Conservation (phyloP, 2,888 invertebrate genomes). For the Lagria hirta region DNA sequence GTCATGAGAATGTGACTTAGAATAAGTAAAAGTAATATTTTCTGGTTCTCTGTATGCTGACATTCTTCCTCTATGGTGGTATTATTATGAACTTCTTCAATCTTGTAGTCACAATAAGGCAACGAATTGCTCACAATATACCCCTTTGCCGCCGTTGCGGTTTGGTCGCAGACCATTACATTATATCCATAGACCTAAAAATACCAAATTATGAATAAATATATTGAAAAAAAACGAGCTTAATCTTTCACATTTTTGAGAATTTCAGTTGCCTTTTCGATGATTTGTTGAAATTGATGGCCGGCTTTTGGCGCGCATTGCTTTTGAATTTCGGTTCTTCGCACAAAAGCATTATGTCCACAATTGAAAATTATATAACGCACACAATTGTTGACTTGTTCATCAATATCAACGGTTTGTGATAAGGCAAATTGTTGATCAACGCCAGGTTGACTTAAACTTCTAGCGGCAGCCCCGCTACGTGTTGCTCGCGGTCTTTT, state of each 20-base stretch:
- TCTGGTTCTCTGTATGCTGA: slow-evolving; percentile 29
- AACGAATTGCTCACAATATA: slow-evolving; percentile 40
- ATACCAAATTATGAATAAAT: slow-evolving; percentile 6
- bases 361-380: slow-evolving; percentile 38
- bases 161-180: slow-evolving; percentile 31
- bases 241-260: slow-evolving; percentile 35
- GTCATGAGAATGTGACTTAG: slow-evolving; percentile 43
- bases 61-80: too few species aligned
- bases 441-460: too few species aligned
- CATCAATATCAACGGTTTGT: slow-evolving; percentile 20
- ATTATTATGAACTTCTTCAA: too few species aligned
- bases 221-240: slow-evolving; percentile 3
- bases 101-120: slow-evolving; percentile 21
- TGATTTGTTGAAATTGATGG: slow-evolving; percentile 35
- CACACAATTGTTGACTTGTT: slow-evolving; percentile 38
- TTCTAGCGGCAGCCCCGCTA: too few species aligned
- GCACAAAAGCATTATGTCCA: slow-evolving; percentile 35
- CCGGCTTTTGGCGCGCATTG: slow-evolving; percentile 33
- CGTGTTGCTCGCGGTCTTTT: too few species aligned
- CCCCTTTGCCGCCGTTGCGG: slow-evolving; percentile 30
- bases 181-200: slow-evolving; percentile 41
- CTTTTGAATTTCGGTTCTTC: slow-evolving; percentile 37
- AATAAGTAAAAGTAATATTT: slow-evolving; percentile 39
- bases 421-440: background rate
- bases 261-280: slow-evolving; percentile 30